phyloP scores from a whole-genome alignment of 2,113 vertebrate species.

The Colius striatus region DNA sequence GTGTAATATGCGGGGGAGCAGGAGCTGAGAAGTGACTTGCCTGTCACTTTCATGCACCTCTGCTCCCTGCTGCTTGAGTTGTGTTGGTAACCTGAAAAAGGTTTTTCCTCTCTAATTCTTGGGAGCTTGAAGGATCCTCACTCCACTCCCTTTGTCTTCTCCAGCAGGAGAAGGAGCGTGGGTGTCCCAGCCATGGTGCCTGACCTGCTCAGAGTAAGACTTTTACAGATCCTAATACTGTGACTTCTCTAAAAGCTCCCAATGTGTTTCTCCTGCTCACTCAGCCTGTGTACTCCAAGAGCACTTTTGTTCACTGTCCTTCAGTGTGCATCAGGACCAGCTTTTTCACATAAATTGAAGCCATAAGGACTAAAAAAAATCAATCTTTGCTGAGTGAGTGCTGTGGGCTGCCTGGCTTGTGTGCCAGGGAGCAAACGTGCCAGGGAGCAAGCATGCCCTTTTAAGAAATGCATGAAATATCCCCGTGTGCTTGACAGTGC shows the following conservation, averaged over 20 bases:
- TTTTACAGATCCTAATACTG: background rate
- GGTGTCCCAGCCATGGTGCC: background rate
- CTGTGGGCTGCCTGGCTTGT: background rate
- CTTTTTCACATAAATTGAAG: background rate
- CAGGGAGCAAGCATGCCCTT: background rate
- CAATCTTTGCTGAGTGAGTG: background rate
- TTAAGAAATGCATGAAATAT: background rate
- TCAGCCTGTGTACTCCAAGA: accelerated
- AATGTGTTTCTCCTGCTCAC: background rate
- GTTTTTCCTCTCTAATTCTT: accelerated
- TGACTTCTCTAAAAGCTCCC: accelerated
- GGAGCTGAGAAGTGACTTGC: background rate
- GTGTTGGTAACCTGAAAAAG: background rate
- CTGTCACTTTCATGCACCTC: background rate
- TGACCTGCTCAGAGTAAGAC: accelerated
- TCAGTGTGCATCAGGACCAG: background rate
- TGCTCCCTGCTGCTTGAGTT: background rate
- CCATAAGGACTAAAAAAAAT: background rate
- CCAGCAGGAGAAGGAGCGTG: background rate
- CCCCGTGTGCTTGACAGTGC: background rate
- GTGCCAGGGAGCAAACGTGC: background rate
- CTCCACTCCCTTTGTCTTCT: accelerated
- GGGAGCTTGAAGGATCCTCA: background rate
- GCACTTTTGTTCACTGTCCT: background rate
- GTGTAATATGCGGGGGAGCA: background rate